These are phyloP conservation scores for Hylomyscus alleni DNA, from an alignment of 2,797 vertebrate genomes.

Conservation along the genomic window DNA sequence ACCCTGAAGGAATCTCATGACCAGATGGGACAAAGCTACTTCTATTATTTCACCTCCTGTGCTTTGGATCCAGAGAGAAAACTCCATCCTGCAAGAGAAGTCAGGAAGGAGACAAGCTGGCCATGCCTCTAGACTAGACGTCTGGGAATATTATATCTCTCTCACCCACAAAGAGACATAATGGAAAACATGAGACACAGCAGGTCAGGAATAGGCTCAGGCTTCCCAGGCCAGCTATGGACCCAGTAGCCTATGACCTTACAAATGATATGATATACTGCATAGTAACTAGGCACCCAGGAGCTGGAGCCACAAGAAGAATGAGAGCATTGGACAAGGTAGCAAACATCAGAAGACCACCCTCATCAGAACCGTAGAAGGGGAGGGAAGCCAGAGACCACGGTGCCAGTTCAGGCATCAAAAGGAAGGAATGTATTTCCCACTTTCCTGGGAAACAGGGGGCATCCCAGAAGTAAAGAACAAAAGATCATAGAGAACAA, in stretches of 20 bases:
- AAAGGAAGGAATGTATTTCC: neutral
- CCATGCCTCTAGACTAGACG: neutral
- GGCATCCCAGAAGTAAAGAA: neutral
- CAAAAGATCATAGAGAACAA: neutral
- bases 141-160: neutral
- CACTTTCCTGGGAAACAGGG: neutral
- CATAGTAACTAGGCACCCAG: neutral
- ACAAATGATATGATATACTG: fast-evolving
- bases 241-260: neutral
- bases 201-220: neutral
- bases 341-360: neutral
- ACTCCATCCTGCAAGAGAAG: neutral
- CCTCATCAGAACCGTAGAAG: neutral
- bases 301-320: neutral
- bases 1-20: neutral
- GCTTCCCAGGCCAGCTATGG: no score
- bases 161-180: neutral
- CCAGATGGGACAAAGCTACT: neutral
- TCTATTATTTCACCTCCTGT: neutral
- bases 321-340: neutral
- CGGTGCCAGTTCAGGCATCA: neutral
- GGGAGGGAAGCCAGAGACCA: neutral
- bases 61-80: neutral
- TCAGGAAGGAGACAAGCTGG: neutral
- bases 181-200: neutral